These are phyloP conservation scores for Porphyrio hochstetteri DNA, from an alignment of 2,113 vertebrate genomes.

Conservation along the genomic window DNA sequence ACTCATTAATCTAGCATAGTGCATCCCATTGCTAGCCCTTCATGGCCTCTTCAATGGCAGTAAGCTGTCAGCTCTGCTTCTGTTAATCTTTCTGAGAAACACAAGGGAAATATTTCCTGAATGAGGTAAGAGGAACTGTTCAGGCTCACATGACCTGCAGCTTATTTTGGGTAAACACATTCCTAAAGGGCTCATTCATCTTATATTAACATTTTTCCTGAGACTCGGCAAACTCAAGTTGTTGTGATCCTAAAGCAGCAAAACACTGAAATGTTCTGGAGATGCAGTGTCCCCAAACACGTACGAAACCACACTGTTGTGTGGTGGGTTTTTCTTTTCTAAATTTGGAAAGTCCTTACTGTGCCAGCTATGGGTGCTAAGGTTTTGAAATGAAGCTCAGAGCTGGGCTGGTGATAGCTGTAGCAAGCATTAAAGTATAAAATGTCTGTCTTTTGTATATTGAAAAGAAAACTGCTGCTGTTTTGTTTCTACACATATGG, in stretches of 20 bases:
- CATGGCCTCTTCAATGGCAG: not conserved
- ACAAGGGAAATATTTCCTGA: not conserved
- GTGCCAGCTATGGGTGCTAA: not conserved
- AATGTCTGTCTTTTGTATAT: not conserved
- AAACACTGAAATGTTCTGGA: not conserved
- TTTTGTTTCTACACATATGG: not conserved
- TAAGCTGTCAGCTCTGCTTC: not conserved
- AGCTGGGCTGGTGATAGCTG: not conserved
- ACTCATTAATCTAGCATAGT: not conserved
- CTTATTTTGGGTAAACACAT: constrained; percentile 10
- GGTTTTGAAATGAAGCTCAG: not conserved
- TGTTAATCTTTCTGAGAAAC: not conserved
- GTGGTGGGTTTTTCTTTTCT: no score
- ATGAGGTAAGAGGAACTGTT: not conserved
- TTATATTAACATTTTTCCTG: not conserved
- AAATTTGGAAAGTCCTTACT: not conserved
- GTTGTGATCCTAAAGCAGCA: not conserved
- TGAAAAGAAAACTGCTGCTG: not conserved
- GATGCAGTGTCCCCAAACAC: not conserved
- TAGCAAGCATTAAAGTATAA: not conserved
- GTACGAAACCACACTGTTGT: not conserved
- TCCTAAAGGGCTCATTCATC: not conserved
- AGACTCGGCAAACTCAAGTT: not conserved
- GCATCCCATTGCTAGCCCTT: not conserved
- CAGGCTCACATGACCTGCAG: not conserved